Evolutionary conservation across 2,888 invertebrate species (phyloP), one percentile per base, ranked within the genome.

Genomic region (Orchesella flavescens): DNA sequence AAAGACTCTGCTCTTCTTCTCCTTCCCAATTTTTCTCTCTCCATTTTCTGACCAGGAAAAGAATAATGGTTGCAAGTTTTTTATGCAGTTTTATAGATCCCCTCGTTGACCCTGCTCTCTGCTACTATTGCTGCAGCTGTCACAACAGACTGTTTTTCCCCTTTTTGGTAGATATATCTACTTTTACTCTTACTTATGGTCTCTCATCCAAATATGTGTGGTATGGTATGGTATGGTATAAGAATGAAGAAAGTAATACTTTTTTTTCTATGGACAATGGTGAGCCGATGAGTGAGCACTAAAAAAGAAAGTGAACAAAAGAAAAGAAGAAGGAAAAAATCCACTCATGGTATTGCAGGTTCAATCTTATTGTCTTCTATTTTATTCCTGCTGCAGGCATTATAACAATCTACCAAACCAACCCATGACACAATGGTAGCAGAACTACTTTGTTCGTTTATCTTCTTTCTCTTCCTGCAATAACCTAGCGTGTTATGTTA

Each of bases 301-400:
- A 68, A 23, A 49, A 49, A 24, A 24, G 63, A 63, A 24, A 24
- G 12, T 12, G 23, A 44, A 44, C 19, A 57, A 43, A 43, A 55
- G 57, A 72, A 17, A 57, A 49, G 34, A 71, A 57, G 19, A 43
- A 57, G 53, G 21, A 69, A 55, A 57, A 23, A 44, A 19, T 43
- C 43, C 44, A 44, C 57, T 72, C 59, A n/a, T n/a, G 12, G 15
- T n/a, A 49, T n/a, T 49, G 49, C 49, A 49, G 49, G 15, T n/a
- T 49, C 49, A 49, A 49, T n/a, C n/a, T n/a, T 15, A 49, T n/a
- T 34, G 34, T n/a, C 49, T 49, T 49, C 15, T 49, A 12, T n/a
- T 49, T 49, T 49, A 12, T 49, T 49, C n/a, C 5, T 49, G 49
- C 49, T 49, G 49, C 49, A 49, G 49, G 49, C 49, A 15, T 49